Conservation (phyloP, 2,888 invertebrate genomes). For the Stenolophus ochropezus region DNA sequence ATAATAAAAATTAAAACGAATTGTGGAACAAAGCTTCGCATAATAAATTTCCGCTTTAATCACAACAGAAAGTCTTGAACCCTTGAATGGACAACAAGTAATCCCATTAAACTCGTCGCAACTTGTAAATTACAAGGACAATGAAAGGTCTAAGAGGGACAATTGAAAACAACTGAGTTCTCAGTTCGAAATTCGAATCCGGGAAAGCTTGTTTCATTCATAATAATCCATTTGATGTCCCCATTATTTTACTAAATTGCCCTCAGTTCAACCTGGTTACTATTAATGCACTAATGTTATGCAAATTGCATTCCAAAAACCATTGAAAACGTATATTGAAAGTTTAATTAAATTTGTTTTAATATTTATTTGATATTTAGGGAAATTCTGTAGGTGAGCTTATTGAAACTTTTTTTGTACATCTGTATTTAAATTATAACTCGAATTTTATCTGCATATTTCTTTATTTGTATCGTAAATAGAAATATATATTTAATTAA, state of each 20-base stretch:
- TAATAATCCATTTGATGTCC: constrained; percentile 29
- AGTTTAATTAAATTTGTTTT: constrained; percentile 23
- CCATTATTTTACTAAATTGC: constrained; percentile 17
- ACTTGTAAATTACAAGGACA: constrained; percentile 19
- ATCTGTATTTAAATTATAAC: too few species aligned
- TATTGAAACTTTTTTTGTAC: background rate
- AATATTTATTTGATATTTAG: constrained; percentile 16
- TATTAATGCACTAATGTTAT: background rate
- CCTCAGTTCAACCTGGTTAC: background rate
- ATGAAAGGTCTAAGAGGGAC: constrained; percentile 31
- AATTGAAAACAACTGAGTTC: background rate
- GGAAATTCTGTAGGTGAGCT: too few species aligned
- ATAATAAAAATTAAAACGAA: background rate
- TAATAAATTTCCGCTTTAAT: constrained; percentile 7
- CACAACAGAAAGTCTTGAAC: background rate
- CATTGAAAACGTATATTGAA: background rate
- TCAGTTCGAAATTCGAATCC: constrained; percentile 1
- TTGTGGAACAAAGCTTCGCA: background rate
- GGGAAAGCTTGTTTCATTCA: background rate
- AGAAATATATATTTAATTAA: too few species aligned
- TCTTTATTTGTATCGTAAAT: too few species aligned
- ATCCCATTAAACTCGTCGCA: constrained; percentile 13
- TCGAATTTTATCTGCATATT: too few species aligned
- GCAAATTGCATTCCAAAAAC: background rate
- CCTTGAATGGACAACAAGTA: constrained; percentile 9